Base-by-base conservation (phyloP, 2,888 invertebrate species). In the Suillia variegata region DNA sequence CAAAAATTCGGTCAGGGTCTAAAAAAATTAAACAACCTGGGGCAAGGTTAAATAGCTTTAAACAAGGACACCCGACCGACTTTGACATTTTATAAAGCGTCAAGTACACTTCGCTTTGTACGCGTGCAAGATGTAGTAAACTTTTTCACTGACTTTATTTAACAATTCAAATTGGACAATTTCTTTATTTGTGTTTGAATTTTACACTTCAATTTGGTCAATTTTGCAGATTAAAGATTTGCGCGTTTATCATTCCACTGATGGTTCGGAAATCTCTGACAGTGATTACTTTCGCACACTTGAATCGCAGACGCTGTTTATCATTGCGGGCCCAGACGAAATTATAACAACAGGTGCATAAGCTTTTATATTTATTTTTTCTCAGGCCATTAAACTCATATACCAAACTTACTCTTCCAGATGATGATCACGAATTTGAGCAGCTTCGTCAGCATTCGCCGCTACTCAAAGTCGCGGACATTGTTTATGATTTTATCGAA, bases 251-350 rank as follows among this genome's bases (percentile, higher is more conserved):
- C 83, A 87, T 62, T 85, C 87, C 20, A 84, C 85, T 67, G 91
- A 92, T 80, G 91, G 91, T 54, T 89, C 89, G 26, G 83, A 86
- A 67, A 86, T 92, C 17, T 87, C 88, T 48, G 90, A 89, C 69
- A 90, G 93, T 67, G 91, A 90, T 31, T 94, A 93, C 77, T 88
- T 93, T 70, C 81, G 84, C 63, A 90, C 90, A 0, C 75, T 94
- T 56, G 88, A 90, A 52, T 82, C 91, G 0, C 93, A 94, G 78
- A 91, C 91, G 0, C 83, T 92, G 15, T 85, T 94, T 59, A 87
- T 93, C 60, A 78, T 86, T 48, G 82, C 82, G 56, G 77, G 72
- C 1, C 76, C 78, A 2, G 82, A 84, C 65, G 85, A 86, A 68
- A 81, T 83, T 72, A 86, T 87, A 81, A 84, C 86, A 78, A 86